Conservation (phyloP, 2,888 invertebrate genomes). For the Euspilapteryx auroguttella region DNA sequence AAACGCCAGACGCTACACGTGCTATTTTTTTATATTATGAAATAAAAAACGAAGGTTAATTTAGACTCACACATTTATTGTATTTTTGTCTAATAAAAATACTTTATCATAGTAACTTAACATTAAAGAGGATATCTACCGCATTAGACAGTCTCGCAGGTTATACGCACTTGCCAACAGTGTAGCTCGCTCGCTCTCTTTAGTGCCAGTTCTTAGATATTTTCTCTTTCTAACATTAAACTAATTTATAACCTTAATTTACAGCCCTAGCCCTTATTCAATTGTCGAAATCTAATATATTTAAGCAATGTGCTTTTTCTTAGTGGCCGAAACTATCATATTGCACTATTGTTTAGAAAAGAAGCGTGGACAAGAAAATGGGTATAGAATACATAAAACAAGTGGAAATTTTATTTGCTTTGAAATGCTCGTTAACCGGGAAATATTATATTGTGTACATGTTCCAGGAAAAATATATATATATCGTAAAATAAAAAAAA, state of each 20-base stretch:
- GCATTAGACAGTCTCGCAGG: slow-evolving; percentile 59
- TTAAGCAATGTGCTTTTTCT: slow-evolving; percentile 33
- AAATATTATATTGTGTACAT: no score
- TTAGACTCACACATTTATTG: slow-evolving; percentile 63
- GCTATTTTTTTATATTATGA: no score
- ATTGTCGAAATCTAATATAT: slow-evolving; percentile 18
- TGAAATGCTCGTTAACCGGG: no score
- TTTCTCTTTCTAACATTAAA: slow-evolving; percentile 21
- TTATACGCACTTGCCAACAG: slow-evolving; percentile 33
- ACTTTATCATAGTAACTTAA: slow-evolving; percentile 52
- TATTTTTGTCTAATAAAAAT: slow-evolving; percentile 62
- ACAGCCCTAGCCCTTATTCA: slow-evolving; percentile 36
- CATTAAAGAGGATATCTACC: slow-evolving; percentile 48
- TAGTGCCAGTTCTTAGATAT: no score
- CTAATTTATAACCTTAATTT: slow-evolving; percentile 32
- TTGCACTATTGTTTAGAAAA: slow-evolving; percentile 51
- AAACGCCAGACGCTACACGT: no score
- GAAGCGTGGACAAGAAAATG: slow-evolving; percentile 10
- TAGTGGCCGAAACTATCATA: slow-evolving; percentile 31
- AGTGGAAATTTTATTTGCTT: no score
- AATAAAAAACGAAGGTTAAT: slow-evolving; percentile 15
- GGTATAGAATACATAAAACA: no score
- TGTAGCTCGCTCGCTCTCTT: no score
- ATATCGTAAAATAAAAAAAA: no score
- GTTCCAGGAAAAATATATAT: no score